Percentiles rank a stretch among this genome's conserved stretches.
phyloP scores from a whole-genome alignment of 1,140 invertebrate genomes.

The Steinernema feltiae region DNA sequence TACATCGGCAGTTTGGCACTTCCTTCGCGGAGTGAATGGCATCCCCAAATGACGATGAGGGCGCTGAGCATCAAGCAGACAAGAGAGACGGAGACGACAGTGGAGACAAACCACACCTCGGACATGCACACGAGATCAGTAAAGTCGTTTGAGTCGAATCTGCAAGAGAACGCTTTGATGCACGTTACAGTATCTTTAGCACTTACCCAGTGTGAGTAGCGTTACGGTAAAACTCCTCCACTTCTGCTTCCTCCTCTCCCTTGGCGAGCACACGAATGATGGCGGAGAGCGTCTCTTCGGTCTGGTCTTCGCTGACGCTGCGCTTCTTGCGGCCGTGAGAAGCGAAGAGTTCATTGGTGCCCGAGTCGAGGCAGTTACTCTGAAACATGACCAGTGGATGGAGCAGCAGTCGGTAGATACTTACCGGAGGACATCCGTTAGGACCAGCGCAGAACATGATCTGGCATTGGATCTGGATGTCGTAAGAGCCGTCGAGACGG shows the following conservation, averaged over 20 bases:
- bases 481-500: constrained; percentile 56
- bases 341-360: constrained; percentile 55
- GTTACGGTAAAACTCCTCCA: constrained; percentile 18
- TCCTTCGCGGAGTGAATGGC: constrained; percentile 25
- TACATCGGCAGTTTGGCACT: not conserved
- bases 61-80: constrained; percentile 49
- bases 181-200: not conserved
- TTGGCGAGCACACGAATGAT: constrained; percentile 56
- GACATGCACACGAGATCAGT: constrained; percentile 48
- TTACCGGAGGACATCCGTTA: constrained; percentile 56
- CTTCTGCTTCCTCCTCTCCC: constrained; percentile 51
- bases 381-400: constrained; percentile 23
- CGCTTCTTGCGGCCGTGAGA: constrained; percentile 56
- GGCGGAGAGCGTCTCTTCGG: constrained; percentile 53
- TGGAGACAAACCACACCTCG: constrained; percentile 54
- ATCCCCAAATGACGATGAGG: constrained; percentile 57
- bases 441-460: constrained; percentile 58
- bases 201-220: constrained; percentile 1
- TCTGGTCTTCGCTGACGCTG: constrained; percentile 27
- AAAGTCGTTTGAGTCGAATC: not conserved
- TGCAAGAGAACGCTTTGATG: not conserved
- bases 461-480: constrained; percentile 55
- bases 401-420: not conserved
- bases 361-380: constrained; percentile 57
- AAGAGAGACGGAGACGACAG: constrained; percentile 52